phyloP scores from a whole-genome alignment of 2,113 vertebrate genomes.

The Caranx melampygus region DNA sequence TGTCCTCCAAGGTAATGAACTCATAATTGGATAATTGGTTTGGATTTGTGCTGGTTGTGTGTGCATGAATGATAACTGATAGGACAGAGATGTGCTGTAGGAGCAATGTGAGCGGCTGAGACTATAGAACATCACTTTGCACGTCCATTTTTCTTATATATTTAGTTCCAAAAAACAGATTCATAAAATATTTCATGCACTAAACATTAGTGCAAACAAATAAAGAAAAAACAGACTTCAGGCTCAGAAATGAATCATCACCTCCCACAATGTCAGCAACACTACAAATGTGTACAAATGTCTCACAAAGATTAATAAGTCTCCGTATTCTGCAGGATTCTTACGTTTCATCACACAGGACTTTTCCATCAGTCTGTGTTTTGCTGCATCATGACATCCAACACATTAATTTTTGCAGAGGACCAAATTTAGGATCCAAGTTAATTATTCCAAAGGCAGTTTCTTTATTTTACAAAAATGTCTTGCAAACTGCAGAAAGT shows the following conservation, averaged over 20 bases:
- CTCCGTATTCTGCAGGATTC: background rate
- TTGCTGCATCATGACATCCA: background rate
- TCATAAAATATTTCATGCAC: background rate
- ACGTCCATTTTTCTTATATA: too few species aligned
- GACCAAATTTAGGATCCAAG: background rate
- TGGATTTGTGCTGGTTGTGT: too few species aligned
- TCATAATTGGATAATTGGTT: too few species aligned
- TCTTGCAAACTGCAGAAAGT: slow-evolving; percentile 47
- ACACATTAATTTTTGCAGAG: background rate
- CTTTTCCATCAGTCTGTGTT: background rate
- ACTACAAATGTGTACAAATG: slow-evolving; percentile 6
- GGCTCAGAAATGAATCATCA: background rate
- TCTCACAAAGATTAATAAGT: background rate
- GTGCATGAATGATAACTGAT: too few species aligned
- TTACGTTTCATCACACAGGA: background rate
- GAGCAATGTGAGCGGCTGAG: too few species aligned
- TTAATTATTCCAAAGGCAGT: background rate
- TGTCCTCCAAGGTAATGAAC: too few species aligned
- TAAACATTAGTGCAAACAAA: background rate
- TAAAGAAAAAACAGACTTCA: background rate
- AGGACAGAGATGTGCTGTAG: too few species aligned
- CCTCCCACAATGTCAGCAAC: slow-evolving; percentile 8
- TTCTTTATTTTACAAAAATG: slow-evolving; percentile 14
- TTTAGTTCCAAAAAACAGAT: background rate
- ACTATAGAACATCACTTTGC: too few species aligned